Base-by-base conservation (phyloP, 2,888 invertebrate genomes). In the Arctia plantaginis region DNA sequence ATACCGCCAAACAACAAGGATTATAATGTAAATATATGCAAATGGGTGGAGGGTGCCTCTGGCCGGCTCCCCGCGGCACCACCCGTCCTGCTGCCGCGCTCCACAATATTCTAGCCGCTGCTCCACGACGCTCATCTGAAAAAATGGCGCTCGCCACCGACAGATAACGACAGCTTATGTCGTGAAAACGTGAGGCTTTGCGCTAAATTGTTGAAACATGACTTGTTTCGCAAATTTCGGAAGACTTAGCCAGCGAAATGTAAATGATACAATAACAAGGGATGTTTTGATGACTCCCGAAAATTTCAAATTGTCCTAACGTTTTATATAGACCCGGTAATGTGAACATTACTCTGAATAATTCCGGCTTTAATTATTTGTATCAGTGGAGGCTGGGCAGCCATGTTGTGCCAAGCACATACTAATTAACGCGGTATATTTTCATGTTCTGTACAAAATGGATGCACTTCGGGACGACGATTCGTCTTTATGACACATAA, bases 21-120 rank as follows among this genome's bases (percentile, higher is more conserved):
- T 93, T 93, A 93, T 91, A 87, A 93, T 93, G 94, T 93, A 92
- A 94, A 94, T 93, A 85, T 93, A 94, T 94, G 94, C 91, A 89
- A 93, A 94, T 92, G 83, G 69, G 77, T 76, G 81, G 88, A 87
- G 89, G 89, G 87, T 76, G 84, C 41, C 80, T 77, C 55, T 44
- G 33, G 55, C 66, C 67, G 20, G 23, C 35, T 15, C 83, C 44
- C 18, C 80, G 77, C 79, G 47, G 33, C 62, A 65, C 80, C 78
- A 73, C 80, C 7, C 59, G 51, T 23, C 27, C 55, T 6, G 23
- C 1, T 65, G 27, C 55, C 62, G 20, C 47, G 44, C 68, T 33
- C 81, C 84, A 85, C 89, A 86, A 86, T 87, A 86, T 87, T 85
- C 81, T 75, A 75, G 70, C 81, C 75, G 78, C 75, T 47, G 20